phyloP scores from a whole-genome alignment of 1,140 invertebrate species.

The Vanessa tameamea region DNA sequence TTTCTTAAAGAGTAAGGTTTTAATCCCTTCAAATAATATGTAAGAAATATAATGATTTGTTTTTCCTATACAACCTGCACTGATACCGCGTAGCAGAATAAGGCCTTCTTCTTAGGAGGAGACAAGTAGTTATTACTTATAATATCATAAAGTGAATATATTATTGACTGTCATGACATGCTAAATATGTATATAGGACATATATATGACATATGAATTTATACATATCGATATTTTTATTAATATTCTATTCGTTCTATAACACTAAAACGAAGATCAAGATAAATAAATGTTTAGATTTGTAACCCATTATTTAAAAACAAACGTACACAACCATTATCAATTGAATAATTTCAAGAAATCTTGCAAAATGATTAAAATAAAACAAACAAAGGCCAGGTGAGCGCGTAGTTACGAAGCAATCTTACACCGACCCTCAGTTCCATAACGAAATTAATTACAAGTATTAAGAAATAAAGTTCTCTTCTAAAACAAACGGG shows the following conservation, averaged over 20 bases:
- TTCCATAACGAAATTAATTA: slow-evolving; percentile 17
- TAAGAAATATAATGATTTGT: too few relatives aligned
- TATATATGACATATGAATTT: too few relatives aligned
- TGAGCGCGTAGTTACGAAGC: slow-evolving; percentile 13
- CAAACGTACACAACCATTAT: background rate
- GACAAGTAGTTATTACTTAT: too few relatives aligned
- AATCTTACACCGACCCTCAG: slow-evolving; percentile 9
- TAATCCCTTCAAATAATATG: too few relatives aligned
- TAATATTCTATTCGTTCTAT: too few relatives aligned
- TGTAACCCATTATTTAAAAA: background rate
- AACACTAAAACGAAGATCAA: background rate
- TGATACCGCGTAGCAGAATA: background rate
- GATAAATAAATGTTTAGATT: background rate
- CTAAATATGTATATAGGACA: too few relatives aligned
- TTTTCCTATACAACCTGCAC: too few relatives aligned
- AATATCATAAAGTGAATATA: background rate
- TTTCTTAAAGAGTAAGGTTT: too few relatives aligned
- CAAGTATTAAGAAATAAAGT: slow-evolving; percentile 17
- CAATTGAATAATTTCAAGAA: slow-evolving; percentile 14
- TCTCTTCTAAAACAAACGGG: slow-evolving; percentile 15
- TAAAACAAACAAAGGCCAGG: slow-evolving; percentile 14
- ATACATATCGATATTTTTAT: too few relatives aligned
- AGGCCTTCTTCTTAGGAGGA: too few relatives aligned
- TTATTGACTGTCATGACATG: background rate
- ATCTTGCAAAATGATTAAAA: slow-evolving; percentile 14